A percentile compares a stretch with the other conserved stretches of the same genome.
Conservation (phyloP, 2,113 vertebrate genomes). For the Amphilophus citrinellus region DNA sequence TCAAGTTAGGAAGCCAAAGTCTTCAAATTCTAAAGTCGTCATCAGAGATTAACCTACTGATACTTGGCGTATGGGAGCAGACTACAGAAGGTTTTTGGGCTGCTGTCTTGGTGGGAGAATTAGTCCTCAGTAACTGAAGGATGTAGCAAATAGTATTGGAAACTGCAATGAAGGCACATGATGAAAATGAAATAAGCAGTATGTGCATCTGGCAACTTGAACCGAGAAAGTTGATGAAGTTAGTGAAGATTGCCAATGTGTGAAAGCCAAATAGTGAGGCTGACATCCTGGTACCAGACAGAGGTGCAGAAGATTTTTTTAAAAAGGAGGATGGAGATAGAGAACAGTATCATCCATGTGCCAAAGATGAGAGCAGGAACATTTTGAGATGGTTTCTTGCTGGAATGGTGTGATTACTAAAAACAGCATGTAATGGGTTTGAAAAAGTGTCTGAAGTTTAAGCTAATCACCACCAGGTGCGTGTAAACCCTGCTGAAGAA, state of each 20-base stretch:
- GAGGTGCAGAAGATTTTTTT: not conserved
- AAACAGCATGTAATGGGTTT: not conserved
- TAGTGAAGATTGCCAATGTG: not conserved
- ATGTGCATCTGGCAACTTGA: not conserved
- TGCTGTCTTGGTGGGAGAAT: not conserved
- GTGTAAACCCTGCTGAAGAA: too few species aligned
- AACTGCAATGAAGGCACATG: not conserved
- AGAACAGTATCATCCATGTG: not conserved
- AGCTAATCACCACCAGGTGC: not conserved
- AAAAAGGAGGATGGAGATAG: fast-evolving
- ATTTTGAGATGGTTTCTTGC: not conserved
- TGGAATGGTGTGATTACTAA: not conserved
- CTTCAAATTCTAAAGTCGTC: not conserved
- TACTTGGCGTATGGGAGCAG: too few species aligned
- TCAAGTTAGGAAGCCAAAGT: not conserved
- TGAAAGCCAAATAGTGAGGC: not conserved
- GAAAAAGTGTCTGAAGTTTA: not conserved
- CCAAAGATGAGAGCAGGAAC: not conserved
- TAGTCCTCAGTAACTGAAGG: not conserved
- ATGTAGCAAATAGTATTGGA: not conserved
- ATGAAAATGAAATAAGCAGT: not conserved
- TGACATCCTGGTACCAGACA: not conserved
- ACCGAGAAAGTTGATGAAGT: not conserved
- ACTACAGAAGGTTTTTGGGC: not conserved
- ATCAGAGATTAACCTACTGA: too few species aligned